A percentile compares a stretch with the other conserved stretches of the same genome.
Conservation (phyloP, 2,797 vertebrate species). For the Anguilla marmorata region DNA sequence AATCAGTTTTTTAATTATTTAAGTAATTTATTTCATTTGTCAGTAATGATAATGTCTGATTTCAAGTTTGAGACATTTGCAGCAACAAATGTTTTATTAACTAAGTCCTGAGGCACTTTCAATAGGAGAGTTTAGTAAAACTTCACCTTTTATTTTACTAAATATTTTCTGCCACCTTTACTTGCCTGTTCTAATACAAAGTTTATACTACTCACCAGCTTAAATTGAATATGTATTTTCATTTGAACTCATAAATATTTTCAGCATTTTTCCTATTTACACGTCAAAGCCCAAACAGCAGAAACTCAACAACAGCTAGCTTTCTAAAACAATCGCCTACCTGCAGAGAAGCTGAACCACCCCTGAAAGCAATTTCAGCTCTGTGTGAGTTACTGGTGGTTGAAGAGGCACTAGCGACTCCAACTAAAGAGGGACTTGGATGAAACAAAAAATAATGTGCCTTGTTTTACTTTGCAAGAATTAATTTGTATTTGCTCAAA, state of each 20-base stretch:
- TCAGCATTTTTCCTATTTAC: background rate
- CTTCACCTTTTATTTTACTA: background rate
- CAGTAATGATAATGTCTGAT: background rate
- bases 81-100: background rate
- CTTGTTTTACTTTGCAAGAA: background rate
- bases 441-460: background rate
- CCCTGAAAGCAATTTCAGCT: background rate
- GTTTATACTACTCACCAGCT: background rate
- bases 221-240: background rate
- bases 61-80: background rate
- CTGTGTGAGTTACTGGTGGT: background rate
- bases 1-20: background rate
- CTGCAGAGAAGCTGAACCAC: background rate
- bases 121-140: background rate
- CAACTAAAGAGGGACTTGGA: background rate
- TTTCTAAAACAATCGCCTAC: background rate
- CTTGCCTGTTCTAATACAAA: background rate
- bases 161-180: background rate
- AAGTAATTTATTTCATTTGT: background rate
- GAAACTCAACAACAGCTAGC: background rate
- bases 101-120: background rate
- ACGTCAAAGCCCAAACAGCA: background rate
- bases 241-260: background rate
- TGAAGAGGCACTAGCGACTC: background rate
- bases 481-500: background rate